Conservation (phyloP, 1,140 invertebrate species). For the Micrasema minimum region DNA sequence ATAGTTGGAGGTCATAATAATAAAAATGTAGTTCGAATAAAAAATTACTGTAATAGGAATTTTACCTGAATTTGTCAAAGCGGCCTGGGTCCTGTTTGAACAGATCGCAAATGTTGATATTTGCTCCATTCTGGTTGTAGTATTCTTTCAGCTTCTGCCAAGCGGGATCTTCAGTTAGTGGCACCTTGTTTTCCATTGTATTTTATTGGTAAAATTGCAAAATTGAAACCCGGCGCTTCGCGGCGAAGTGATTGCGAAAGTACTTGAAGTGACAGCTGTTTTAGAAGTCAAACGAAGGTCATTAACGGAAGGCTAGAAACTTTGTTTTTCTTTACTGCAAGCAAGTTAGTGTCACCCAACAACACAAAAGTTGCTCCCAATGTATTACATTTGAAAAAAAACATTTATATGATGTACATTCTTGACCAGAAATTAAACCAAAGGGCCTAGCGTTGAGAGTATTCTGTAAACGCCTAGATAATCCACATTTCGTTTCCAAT, state of each 20-base stretch:
- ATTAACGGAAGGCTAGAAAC: constrained; percentile 6
- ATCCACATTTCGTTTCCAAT: too few relatives aligned
- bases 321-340: not conserved
- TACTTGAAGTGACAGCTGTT: constrained; percentile 36
- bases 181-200: constrained; percentile 62
- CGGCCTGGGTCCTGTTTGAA: constrained; percentile 81
- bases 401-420: too few relatives aligned
- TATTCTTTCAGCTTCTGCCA: constrained; percentile 80
- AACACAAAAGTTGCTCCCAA: too few relatives aligned
- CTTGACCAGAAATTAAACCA: too few relatives aligned
- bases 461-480: too few relatives aligned
- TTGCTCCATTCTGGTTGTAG: constrained; percentile 73
- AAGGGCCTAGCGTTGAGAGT: too few relatives aligned
- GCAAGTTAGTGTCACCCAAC: too few relatives aligned
- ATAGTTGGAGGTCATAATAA: constrained; percentile 38
- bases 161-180: constrained; percentile 73
- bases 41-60: constrained; percentile 38
- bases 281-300: constrained; percentile 45
- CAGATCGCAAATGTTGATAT: constrained; percentile 81
- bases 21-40: constrained; percentile 46
- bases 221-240: constrained; percentile 35
- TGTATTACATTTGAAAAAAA: too few relatives aligned
- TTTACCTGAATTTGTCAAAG: constrained; percentile 85
- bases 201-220: constrained; percentile 3
- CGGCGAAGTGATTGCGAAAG: constrained; percentile 34